Base-by-base conservation (phyloP, 2,113 vertebrate species). In the Labeo rohita region DNA sequence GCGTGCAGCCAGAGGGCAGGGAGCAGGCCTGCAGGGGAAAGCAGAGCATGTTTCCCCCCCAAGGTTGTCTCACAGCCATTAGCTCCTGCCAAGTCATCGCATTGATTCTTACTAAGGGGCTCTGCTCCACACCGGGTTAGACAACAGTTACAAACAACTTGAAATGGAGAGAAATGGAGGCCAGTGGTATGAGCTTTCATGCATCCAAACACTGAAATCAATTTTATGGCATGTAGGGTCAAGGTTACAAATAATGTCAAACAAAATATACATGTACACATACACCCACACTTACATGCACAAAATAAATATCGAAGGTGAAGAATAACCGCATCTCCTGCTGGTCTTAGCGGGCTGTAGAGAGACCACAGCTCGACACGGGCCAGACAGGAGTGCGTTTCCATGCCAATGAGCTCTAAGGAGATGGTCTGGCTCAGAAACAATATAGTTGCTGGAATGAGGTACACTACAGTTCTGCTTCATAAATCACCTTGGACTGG, bases 31-130 rank as follows among this genome's bases (percentile, higher is more conserved):
- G 23, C 8, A 16, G 74, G 66, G 66, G 49, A 21, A 83, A 63
- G 36, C 72, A 10, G 56, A 82, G 66, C 81, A 83, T 83, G 81
- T 54, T 45, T 59, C 11, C 79, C 59, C 39, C 70, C 28, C 66
- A 39, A 70, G 34, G 70, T 76, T 66, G 68, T 82, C 70, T 82
- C 54, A 28, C 52, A 76, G 78, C 70, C 78, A 82, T 86, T 75
- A 75, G 15, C 85, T 83, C 50, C 43, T 78, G 84, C 59, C 49
- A 88, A 83, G 13, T 56, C 39, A 8, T 43, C 47, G 23, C 80
- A 61, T 61, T 80, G 66, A 73, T 50, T 80, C 54, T 47, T 49
- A 85, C 50, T 36, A 34, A 88, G 61, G 45, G 70, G 54, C 52
- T 34, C 13, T 13, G 43, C 11, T 49, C 39, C 49, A 36, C 50